Evolutionary conservation across 35 echinoderm and acorn worm species (phyloP).

Genomic region (Amphiura filiformis): DNA sequence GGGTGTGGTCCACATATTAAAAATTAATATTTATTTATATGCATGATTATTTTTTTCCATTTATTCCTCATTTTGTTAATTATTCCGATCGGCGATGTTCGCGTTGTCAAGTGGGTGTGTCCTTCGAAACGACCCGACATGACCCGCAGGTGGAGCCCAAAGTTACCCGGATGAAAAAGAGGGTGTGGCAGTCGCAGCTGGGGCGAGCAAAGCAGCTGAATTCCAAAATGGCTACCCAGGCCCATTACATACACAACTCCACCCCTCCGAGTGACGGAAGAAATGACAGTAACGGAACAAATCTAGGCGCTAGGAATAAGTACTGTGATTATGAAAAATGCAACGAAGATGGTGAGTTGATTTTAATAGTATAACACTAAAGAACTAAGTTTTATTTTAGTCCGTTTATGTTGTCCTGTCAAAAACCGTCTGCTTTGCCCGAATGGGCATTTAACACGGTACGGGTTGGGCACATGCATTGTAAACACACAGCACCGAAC

Average conservation of each 20-base stretch:
- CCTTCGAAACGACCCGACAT: not conserved
- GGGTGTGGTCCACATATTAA: too few species aligned
- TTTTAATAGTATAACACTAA: not conserved
- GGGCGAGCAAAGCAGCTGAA: not conserved
- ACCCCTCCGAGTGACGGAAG: constrained; percentile 39
- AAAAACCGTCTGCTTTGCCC: not conserved
- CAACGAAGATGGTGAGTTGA: constrained; percentile 63
- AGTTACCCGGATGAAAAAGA: constrained; percentile 5
- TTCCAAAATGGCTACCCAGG: constrained; percentile 9
- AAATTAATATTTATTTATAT: too few species aligned
- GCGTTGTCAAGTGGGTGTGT: constrained; percentile 3
- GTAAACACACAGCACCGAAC: not conserved
- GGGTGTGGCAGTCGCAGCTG: not conserved
- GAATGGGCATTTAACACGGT: not conserved
- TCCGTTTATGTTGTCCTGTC: not conserved
- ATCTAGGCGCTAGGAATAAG: constrained; percentile 48
- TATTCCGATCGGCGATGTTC: too few species aligned
- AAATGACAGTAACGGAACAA: constrained; percentile 5
- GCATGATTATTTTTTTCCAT: too few species aligned
- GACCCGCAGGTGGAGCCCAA: not conserved
- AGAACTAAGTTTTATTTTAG: not conserved
- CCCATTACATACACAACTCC: not conserved
- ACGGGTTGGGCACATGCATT: constrained; percentile 11
- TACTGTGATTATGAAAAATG: constrained; percentile 60
- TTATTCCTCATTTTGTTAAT: too few species aligned